Evolutionary conservation across 1,140 invertebrate species (phyloP).

Genomic region (Ceratina calcarata): DNA sequence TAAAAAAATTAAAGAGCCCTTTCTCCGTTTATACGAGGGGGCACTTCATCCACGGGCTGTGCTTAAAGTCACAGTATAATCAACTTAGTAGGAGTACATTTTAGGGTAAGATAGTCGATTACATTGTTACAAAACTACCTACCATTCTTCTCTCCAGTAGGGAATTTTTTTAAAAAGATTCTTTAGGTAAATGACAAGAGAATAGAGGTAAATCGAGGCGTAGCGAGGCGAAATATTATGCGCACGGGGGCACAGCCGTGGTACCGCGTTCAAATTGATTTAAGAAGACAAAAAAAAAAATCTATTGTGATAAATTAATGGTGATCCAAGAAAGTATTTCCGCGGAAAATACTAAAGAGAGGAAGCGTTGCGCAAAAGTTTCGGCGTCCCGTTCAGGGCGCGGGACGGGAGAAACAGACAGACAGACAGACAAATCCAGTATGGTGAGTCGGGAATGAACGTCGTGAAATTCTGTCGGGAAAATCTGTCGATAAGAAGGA

Average conservation of each 20-base stretch:
- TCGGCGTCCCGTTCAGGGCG: conserved; percentile 57
- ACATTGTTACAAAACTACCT: conserved; percentile 69
- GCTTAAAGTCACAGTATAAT: conserved; percentile 73
- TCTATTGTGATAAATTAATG: conserved; percentile 81
- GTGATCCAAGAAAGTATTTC: conserved; percentile 81
- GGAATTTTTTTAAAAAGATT: conserved; percentile 74
- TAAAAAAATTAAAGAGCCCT: conserved; percentile 42
- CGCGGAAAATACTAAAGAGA: conserved; percentile 54
- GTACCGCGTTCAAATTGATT: conserved; percentile 73
- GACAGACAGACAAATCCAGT: conserved; percentile 30
- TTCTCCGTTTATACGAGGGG: conserved; percentile 36
- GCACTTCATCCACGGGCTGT: conserved; percentile 74
- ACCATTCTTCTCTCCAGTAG: conserved; percentile 70
- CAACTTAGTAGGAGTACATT: conserved; percentile 72
- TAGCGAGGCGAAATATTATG: conserved; percentile 39
- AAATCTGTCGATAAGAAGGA: conserved; percentile 34
- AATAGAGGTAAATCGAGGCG: conserved; percentile 54
- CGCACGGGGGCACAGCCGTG: conserved; percentile 67
- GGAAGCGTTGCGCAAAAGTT: conserved; percentile 47
- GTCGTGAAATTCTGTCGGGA: conserved; percentile 23
- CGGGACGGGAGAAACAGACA: conserved; percentile 22
- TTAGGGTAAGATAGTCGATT: conserved; percentile 66
- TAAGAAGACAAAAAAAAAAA: conserved; percentile 63
- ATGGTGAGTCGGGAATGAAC: conserved; percentile 30
- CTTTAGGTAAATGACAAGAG: conserved; percentile 54